phyloP scores from a whole-genome alignment of 2,113 vertebrate genomes.

The Parotia lawesii region DNA sequence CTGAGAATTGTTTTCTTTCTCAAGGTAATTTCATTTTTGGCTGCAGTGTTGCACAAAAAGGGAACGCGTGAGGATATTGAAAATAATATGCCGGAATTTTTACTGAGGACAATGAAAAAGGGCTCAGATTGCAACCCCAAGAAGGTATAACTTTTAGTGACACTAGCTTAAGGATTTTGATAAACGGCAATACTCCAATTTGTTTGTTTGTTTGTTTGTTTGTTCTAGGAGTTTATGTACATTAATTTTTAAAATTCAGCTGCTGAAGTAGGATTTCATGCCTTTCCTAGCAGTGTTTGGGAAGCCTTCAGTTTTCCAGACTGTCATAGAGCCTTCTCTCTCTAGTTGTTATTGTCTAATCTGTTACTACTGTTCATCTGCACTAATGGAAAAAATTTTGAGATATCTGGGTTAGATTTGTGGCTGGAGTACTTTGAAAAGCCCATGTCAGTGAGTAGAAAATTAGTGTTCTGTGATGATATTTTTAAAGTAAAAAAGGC shows the following conservation, averaged over 20 bases:
- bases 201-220: not conserved
- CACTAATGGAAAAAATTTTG: not conserved
- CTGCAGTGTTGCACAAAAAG: slow-evolving; percentile 89
- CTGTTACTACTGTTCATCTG: not conserved
- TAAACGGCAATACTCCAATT: not conserved
- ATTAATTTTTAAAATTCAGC: not conserved
- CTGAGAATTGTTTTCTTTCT: not conserved
- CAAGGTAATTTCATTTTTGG: slow-evolving; percentile 93
- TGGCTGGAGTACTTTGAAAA: not conserved
- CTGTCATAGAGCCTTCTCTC: not conserved
- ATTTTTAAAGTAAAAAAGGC: not conserved
- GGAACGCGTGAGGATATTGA: slow-evolving; percentile 91
- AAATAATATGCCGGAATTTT: slow-evolving; percentile 92
- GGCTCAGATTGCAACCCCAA: slow-evolving; percentile 58
- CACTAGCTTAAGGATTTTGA: not conserved
- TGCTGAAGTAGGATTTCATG: not conserved
- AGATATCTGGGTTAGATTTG: not conserved
- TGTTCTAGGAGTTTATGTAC: not conserved
- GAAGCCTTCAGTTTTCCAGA: not conserved
- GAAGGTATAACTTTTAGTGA: slow-evolving; percentile 74
- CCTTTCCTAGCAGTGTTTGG: not conserved
- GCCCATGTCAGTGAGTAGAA: not conserved
- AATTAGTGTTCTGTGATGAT: not conserved
- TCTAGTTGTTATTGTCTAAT: not conserved
- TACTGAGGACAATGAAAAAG: slow-evolving; percentile 79